phyloP scores from a whole-genome alignment of 2,797 vertebrate genomes.

The Scolopax rusticola region DNA sequence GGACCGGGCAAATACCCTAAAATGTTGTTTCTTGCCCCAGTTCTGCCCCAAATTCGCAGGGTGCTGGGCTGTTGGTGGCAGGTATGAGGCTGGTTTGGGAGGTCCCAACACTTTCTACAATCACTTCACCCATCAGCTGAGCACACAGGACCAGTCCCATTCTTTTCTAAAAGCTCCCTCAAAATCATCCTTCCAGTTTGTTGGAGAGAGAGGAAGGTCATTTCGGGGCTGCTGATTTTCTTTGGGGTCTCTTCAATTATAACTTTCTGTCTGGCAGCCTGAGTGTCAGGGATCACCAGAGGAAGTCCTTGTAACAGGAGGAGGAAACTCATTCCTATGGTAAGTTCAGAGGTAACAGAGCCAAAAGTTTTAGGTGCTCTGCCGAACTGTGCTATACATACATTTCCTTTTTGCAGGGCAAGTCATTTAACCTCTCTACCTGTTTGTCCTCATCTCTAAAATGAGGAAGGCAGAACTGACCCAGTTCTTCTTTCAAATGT shows the following conservation, averaged over 20 bases:
- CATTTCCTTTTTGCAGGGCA: conserved; percentile 40
- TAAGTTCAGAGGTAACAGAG: background rate
- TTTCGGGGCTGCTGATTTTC: background rate
- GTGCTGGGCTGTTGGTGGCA: background rate
- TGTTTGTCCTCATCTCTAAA: conserved; percentile 38
- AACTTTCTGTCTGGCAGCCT: background rate
- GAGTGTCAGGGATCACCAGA: background rate
- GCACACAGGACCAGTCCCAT: background rate
- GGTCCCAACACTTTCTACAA: background rate
- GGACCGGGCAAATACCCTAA: background rate
- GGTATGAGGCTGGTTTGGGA: background rate
- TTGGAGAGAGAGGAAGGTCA: background rate
- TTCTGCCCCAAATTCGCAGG: background rate
- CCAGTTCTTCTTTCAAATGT: conserved; percentile 14
- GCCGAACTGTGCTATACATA: background rate
- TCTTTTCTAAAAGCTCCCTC: background rate
- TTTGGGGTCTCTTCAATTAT: background rate
- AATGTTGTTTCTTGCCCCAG: background rate
- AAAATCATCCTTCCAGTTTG: background rate
- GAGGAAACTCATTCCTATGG: conserved; percentile 21
- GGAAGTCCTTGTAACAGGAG: background rate
- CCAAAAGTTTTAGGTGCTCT: background rate
- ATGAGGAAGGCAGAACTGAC: conserved; percentile 58
- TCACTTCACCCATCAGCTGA: background rate
- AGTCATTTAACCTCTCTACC: conserved; percentile 47